phyloP scores from a whole-genome alignment of 2,797 vertebrate genomes.

The Bradypodion pumilum region DNA sequence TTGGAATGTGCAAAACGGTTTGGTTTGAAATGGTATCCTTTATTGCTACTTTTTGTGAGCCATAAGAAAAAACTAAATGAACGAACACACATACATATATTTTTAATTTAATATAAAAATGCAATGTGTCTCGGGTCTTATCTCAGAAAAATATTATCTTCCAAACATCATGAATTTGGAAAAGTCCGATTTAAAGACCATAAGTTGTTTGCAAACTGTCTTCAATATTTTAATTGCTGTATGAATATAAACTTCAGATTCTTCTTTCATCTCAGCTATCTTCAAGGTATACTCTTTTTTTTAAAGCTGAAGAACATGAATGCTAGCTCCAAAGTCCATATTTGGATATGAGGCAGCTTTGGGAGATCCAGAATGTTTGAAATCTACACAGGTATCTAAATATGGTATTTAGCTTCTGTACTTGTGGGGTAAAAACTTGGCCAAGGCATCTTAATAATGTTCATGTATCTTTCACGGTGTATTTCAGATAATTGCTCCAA shows the following conservation, averaged over 20 bases:
- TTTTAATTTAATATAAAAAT: neutral
- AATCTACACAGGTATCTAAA: constrained; percentile 13
- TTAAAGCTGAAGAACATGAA: neutral
- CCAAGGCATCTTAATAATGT: constrained; percentile 7
- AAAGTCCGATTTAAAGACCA: neutral
- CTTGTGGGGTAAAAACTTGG: neutral
- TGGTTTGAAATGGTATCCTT: neutral
- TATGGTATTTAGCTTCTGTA: neutral
- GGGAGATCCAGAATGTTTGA: neutral
- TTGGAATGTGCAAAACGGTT: neutral
- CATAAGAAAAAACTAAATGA: neutral
- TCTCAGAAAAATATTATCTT: neutral
- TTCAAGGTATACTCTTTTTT: neutral
- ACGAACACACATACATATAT: too few relatives aligned
- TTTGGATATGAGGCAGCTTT: constrained; percentile 8
- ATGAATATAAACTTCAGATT: neutral
- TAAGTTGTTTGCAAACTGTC: neutral
- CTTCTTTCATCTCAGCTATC: constrained; percentile 5
- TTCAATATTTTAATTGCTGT: neutral
- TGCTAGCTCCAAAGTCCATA: neutral
- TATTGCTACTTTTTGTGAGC: neutral
- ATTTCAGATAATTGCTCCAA: neutral
- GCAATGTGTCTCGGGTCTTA: neutral
- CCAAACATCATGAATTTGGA: neutral
- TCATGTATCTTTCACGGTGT: neutral